phyloP scores from a whole-genome alignment of 2,888 invertebrate genomes.

The Bruchidius siliquastri region DNA sequence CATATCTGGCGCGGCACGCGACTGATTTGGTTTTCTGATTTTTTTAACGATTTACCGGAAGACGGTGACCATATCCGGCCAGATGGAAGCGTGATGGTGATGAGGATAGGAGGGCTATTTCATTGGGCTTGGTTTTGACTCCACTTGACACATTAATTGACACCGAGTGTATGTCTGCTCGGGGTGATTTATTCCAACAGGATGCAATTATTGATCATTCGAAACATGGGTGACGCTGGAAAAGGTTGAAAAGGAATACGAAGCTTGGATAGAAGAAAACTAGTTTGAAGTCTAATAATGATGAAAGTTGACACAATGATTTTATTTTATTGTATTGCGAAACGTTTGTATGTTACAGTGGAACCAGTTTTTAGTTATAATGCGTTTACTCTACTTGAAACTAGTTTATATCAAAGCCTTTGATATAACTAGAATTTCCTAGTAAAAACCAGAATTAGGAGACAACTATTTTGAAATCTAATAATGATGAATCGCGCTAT shows the following conservation, averaged over 20 bases:
- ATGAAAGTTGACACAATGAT: too few species aligned
- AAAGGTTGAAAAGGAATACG: neutral
- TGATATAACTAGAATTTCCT: too few species aligned
- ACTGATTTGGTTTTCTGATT: conserved; percentile 5
- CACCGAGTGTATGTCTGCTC: conserved; percentile 12
- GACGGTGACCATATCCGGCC: conserved; percentile 40
- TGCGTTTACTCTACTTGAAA: too few species aligned
- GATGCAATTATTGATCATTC: neutral
- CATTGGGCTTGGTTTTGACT: conserved; percentile 17
- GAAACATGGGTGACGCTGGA: neutral
- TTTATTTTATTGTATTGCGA: too few species aligned
- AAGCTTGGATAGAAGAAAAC: too few species aligned
- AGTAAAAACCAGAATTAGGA: too few species aligned
- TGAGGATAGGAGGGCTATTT: neutral
- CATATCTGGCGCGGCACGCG: conserved; percentile 2
- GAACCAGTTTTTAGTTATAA: too few species aligned
- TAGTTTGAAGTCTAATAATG: too few species aligned
- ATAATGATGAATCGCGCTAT: too few species aligned
- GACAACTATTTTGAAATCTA: too few species aligned
- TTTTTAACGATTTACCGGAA: conserved; percentile 32
- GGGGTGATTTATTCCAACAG: conserved; percentile 5
- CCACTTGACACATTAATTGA: conserved; percentile 26
- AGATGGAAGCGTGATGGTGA: conserved; percentile 11
- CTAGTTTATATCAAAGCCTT: too few species aligned
- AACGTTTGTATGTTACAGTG: too few species aligned